Conservation (phyloP, 2,888 invertebrate genomes). For the Drosophila leonis region DNA sequence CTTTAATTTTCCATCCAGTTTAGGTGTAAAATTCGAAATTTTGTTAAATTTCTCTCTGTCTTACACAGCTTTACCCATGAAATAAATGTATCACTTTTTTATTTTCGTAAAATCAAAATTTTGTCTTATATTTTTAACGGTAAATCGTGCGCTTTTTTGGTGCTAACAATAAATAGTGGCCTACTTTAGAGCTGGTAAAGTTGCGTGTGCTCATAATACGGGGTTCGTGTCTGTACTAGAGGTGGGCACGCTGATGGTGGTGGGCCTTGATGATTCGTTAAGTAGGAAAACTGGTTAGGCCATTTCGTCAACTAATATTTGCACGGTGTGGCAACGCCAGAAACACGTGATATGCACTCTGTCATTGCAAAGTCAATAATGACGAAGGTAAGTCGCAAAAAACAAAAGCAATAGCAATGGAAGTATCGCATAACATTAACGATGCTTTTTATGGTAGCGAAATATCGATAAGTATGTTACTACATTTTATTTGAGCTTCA, state of each 20-base stretch:
- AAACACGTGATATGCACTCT: constrained; percentile 42
- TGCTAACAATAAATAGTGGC: not conserved
- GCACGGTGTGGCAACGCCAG: constrained; percentile 37
- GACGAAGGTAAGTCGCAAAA: not conserved
- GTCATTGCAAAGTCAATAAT: constrained; percentile 13
- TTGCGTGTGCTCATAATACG: not conserved
- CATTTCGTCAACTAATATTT: not conserved
- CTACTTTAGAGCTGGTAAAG: constrained; percentile 1
- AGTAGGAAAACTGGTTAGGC: not conserved
- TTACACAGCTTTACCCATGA: constrained; percentile 7
- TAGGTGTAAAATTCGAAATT: not conserved
- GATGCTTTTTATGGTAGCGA: not conserved
- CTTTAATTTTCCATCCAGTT: not conserved
- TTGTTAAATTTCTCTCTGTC: not conserved
- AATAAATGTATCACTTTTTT: constrained; percentile 5
- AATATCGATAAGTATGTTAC: constrained; percentile 8
- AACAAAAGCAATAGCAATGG: not conserved
- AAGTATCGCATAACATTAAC: not conserved
- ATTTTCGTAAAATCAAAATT: constrained; percentile 11
- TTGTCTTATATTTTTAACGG: constrained; percentile 1
- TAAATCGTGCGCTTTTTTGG: not conserved
- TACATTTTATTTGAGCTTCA: too few species aligned
- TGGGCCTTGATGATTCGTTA: constrained; percentile 1
- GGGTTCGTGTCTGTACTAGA: constrained; percentile 17
- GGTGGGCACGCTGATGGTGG: not conserved